Conservation (phyloP, 2,888 invertebrate species). For the Dexiosoma caninum region DNA sequence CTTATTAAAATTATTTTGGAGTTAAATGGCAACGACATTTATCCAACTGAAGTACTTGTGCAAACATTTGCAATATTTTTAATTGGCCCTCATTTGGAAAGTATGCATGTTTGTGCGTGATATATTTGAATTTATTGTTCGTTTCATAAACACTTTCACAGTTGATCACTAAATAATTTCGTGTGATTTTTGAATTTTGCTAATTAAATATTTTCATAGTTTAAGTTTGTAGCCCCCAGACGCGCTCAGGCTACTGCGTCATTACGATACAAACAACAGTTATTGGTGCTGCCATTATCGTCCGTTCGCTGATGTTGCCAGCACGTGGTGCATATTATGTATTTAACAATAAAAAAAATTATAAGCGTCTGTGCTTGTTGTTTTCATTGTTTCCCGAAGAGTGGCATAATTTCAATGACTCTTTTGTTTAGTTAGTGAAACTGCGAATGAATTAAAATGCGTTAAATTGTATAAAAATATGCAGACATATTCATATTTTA, state of each 20-base stretch:
- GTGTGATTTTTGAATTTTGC: slow-evolving; percentile 42
- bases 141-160: slow-evolving; percentile 29
- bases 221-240: neutral
- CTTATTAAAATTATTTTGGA: slow-evolving; percentile 27
- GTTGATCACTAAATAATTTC: slow-evolving; percentile 38
- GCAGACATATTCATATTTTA: neutral
- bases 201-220: slow-evolving; percentile 40
- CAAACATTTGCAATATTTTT: neutral
- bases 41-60: neutral
- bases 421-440: slow-evolving; percentile 23
- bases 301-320: neutral
- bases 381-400: slow-evolving; percentile 19
- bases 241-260: neutral
- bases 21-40: neutral
- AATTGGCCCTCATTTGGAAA: slow-evolving; percentile 14
- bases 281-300: neutral
- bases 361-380: slow-evolving; percentile 16
- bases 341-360: slow-evolving; percentile 33
- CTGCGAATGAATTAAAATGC: slow-evolving; percentile 25
- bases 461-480: slow-evolving; percentile 21
- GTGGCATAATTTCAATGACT: slow-evolving; percentile 32
- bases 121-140: too few species aligned
- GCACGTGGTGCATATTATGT: slow-evolving; percentile 29
- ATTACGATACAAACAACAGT: neutral
- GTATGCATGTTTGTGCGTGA: too few species aligned